Evolutionary conservation across 30 jellyfish, hydroid and myxozoan genomes (phyloP), one percentile per base, ranked within the genome.

Genomic region (Pelagia noctiluca): DNA sequence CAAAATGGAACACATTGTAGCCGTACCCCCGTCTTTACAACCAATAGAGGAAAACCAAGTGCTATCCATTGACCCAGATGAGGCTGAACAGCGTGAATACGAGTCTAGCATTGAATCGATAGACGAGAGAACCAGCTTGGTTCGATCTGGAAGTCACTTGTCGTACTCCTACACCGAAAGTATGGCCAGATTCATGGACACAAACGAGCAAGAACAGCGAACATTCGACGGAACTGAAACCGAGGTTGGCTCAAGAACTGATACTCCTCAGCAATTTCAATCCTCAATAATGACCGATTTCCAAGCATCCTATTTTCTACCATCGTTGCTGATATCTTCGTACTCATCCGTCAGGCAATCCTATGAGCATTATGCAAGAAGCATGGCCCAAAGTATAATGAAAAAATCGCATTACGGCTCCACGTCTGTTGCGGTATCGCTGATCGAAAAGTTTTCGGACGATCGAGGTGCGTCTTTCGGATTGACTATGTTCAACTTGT

Each of bases 391-490:
- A 37, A 79, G 90, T 34, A 37, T 29, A 82, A 52, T 70, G 35
- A 63, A 79, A 47, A 71, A 74, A 3, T 79, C 90, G 18, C 24
- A 46, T 24, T 79, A 38, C 29, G 53, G 71, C 12, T 79, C 90
- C 16, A 60, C 74, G 30, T 85, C 95, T 1, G 11, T 85, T 31
- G 78, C 82, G 0, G 35, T 37, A 5, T 79, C 93, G 0, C 57
- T 88, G 22, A 52, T 88, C 22, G 97, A 88, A 46, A 88, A 88
- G 42, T 30, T 88, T 22, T 88, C 97, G 12, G 92, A 79, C 72
- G 97, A 88, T 70, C 91, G 97, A 0, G 97, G 96, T 5, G 87
- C 96, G 21, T 68, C 98, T 5, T 61, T 85, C 16, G 80, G 83
- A 37, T 63, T 93, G 19, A 86, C 98, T 1, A 48, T 80, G 63